A percentile compares a stretch with the other conserved stretches of the same genome.
Conservation (phyloP, 1,140 invertebrate genomes). For the Orchestia grillus region DNA sequence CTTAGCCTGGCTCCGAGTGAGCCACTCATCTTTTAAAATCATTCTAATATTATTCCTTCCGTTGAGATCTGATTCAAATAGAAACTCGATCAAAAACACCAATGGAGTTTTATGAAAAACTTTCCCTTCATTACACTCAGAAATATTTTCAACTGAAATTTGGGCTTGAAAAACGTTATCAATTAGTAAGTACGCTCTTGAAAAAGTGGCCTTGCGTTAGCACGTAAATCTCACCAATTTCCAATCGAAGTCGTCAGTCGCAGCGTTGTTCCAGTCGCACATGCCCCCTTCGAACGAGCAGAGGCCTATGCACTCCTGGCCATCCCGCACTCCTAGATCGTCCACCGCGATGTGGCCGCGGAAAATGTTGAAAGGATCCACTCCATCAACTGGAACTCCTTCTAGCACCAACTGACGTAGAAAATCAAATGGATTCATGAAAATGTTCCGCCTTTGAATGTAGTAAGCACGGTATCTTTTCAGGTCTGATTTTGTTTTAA, state of each 20-base stretch:
- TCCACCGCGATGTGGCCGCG: slow-evolving; percentile 79
- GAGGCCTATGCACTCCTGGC: slow-evolving; percentile 75
- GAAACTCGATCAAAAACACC: background rate
- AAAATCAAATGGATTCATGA: background rate
- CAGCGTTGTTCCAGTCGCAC: slow-evolving; percentile 79
- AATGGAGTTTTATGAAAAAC: background rate
- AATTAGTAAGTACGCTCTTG: background rate
- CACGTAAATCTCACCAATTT: slow-evolving; percentile 65
- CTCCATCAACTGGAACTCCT: slow-evolving; percentile 75
- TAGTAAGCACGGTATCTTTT: background rate
- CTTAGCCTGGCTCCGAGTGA: background rate
- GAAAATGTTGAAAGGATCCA: slow-evolving; percentile 76
- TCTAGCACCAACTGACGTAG: slow-evolving; percentile 76
- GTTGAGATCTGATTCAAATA: background rate
- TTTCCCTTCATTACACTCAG: background rate
- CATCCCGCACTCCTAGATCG: slow-evolving; percentile 75
- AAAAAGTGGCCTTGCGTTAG: background rate
- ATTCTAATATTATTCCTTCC: background rate
- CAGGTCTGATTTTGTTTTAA: background rate
- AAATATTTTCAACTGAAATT: background rate
- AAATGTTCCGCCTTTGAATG: background rate
- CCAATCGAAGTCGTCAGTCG: slow-evolving; percentile 79
- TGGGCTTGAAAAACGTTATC: background rate
- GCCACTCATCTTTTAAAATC: background rate
- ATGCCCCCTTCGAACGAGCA: slow-evolving; percentile 80